Base-by-base conservation (phyloP, 2,113 vertebrate species). In the Zosterops japonicus region DNA sequence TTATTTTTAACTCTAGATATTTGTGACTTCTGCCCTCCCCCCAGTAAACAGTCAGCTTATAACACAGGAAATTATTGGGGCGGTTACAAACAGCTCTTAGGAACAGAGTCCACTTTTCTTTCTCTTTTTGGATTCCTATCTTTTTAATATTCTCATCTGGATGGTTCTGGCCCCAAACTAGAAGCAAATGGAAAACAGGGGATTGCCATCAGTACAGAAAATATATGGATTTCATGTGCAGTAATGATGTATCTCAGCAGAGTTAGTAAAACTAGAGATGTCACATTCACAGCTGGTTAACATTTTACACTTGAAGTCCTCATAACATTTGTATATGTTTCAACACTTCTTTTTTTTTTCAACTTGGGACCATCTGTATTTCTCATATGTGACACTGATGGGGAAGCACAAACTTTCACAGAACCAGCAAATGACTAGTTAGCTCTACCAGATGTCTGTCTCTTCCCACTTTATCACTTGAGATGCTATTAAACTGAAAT, bases 1-100 rank as follows among this genome's bases (percentile, higher is more conserved):
- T 97, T 97, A 95, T 96, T 97, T 98, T 97, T 96, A 95, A 96
- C 87, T 86, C 70, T 85, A 69, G 46, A 89, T 96, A 76, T 95
- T 97, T 80, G 60, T 52, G 77, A 87, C 71, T 93, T 93, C 65
- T 69, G 61, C 93, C 76, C 21, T 92, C 44, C 86, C 74, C 65
- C 87, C 82, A 79, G 86, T 74, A 91, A 96, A 95, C 24, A 93
- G 85, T 86, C 74, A 84, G 83, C 55, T 97, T 96, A 77, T 84
- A 97, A 89, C 85, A 87, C 94, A 96, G 97, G 96, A 98, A 97
- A 95, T 94, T 91, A 96, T 89, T 72, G 83, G 83, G 83, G 84
- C 44, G 42, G 90, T 95, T 96, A 86, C 86, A 84, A 97, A 93
- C 63, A 96, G 59, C 59, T 29, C 56, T 87, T 68, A 90, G 93